Percentiles rank a stretch among this genome's conserved stretches.
phyloP scores from a whole-genome alignment of 2,888 invertebrate species.

The Xylota segnis region DNA sequence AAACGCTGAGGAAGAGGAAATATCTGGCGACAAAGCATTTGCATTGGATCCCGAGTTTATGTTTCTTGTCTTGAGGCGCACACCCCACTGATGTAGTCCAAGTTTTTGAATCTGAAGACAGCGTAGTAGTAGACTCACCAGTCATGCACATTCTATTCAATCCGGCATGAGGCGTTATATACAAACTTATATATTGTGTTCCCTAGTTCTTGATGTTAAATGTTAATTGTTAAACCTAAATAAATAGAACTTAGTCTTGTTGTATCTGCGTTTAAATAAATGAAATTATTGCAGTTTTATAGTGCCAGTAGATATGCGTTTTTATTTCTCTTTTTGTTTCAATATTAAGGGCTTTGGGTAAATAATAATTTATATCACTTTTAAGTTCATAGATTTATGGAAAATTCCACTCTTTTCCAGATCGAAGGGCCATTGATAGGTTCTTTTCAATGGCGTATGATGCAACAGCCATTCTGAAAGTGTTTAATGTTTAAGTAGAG shows the following conservation, averaged over 20 bases:
- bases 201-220: neutral
- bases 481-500: neutral
- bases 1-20: no score
- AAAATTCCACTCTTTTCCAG: constrained; percentile 79
- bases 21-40: no score
- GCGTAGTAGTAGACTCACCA: no score
- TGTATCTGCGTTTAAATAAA: neutral
- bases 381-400: constrained; percentile 42
- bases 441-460: constrained; percentile 79
- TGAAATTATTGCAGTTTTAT: neutral
- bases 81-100: no score
- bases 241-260: neutral
- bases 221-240: constrained; percentile 1
- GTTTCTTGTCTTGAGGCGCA: no score
- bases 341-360: constrained; percentile 3
- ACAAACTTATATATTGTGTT: no score
- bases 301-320: neutral
- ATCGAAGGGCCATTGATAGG: constrained; percentile 78
- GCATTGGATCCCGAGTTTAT: no score
- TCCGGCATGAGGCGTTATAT: no score
- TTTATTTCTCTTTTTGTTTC: neutral
- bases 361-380: constrained; percentile 49
- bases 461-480: constrained; percentile 80
- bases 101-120: no score
- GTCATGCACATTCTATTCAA: no score